A percentile compares a stretch with the other conserved stretches of the same genome.
Evolutionary conservation across 92 coral and sea anemone species (phyloP).

Genomic region (Meandrina meandrites): DNA sequence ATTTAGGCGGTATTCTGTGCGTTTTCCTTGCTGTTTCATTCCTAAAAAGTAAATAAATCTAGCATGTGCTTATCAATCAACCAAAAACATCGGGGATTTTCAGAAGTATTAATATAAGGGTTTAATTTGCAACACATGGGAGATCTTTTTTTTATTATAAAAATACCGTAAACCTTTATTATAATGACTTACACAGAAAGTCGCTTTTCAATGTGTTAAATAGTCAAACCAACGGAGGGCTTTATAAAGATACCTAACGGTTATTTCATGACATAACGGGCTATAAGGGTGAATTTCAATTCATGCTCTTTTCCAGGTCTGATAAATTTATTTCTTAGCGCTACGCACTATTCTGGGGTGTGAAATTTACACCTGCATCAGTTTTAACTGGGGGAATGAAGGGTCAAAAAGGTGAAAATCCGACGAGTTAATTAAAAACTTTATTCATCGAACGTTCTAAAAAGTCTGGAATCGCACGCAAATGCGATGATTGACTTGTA

Average conservation of each 20-base stretch:
- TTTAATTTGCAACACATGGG: neutral
- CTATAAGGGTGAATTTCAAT: neutral
- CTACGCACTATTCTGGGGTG: neutral
- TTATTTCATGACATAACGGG: neutral
- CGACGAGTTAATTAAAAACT: slow-evolving; percentile 41
- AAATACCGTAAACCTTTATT: neutral
- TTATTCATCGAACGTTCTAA: slow-evolving; percentile 17
- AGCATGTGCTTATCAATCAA: neutral
- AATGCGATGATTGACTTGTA: neutral
- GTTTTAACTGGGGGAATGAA: neutral
- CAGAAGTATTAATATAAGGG: neutral
- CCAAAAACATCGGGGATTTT: neutral
- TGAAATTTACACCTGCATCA: neutral
- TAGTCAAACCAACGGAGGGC: too few species aligned
- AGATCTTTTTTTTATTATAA: neutral
- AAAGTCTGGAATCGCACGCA: slow-evolving; percentile 7
- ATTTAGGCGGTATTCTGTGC: neutral
- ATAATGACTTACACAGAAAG: neutral
- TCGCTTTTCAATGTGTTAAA: neutral
- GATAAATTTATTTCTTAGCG: neutral
- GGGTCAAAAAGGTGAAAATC: slow-evolving; percentile 45
- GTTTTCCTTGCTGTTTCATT: neutral
- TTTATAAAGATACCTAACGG: neutral
- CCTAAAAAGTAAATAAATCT: neutral
- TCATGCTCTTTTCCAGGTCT: neutral